Evolutionary conservation across 2,888 invertebrate genomes (phyloP), one percentile per base, ranked within the genome.

Genomic region (Erebia aethiops): DNA sequence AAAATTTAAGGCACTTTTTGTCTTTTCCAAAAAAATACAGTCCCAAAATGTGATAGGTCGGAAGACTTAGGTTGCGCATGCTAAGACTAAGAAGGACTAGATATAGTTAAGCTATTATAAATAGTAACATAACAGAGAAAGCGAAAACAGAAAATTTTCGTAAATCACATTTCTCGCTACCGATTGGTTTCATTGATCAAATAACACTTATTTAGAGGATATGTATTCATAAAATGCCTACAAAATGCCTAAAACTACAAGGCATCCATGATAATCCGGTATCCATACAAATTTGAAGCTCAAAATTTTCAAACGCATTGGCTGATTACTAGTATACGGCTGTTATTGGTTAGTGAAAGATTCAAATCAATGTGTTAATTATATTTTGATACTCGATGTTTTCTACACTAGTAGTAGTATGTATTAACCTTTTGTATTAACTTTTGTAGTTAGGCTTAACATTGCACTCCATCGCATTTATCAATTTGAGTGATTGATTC

Each of bases 341-440:
- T 92, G 92, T 90, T 83, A 90, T 91, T 88, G 93, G 93, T 93
- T 93, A 93, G 93, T 93, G 93, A 93, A 89, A 88, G 84, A 87
- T 83, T 84, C 89, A 89, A 90, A 90, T 88, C 83, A 85, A 87
- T 84, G 84, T 89, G 91, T 92, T 91, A 89, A 90, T 91, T 91
- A 92, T 92, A 92, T 93, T 93, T 93, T 93, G 92, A 93, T 93
- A 93, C 87, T 92, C 89, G 90, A 91, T 87, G 88, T 93, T 92
- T 93, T 93, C 90, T 92, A 93, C 89, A 92, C 85, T 88, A 87
- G 89, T 89, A 88, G 91, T 89, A 86, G 80, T 84, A 83, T 79
- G 82, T 84, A 87, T 86, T 87, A 87, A 88, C 84, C 82, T 88
- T 88, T 89, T 87, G 86, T 88, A 88, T 84, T 82, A 81, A 82